Evolutionary conservation across 1,140 invertebrate genomes (phyloP), one percentile per base, ranked within the genome.

Genomic region (Drosophila auraria): DNA sequence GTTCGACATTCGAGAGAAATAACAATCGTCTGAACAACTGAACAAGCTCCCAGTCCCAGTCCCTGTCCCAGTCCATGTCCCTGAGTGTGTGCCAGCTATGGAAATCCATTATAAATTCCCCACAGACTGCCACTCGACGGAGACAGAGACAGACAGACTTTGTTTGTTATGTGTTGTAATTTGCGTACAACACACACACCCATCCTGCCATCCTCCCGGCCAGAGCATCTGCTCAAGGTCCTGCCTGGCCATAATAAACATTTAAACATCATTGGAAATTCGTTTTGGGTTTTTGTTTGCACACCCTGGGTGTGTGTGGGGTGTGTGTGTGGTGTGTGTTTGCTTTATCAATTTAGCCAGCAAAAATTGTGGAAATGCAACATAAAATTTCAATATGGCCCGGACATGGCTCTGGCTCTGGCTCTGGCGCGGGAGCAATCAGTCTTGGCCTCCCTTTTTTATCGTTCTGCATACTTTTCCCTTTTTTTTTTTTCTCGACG

Each of bases 161-260:
- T 71, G 84, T 86, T 86, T 86, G 75, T 86, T 76, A 87, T 86
- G 79, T 82, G 83, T 76, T 82, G 83, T 87, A 87, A 87, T 87
- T 87, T 87, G 83, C 71, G 80, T 87, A 73, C 66, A 33, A 62
- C 78, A 78, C 59, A 82, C 17, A 53, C 9, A 27, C 4, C 33
- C 36, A 38, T 8, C 11, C 8, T 23, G 33, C 11, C 6, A 6
- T 6, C 17, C 17, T 20, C 44, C 2, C 4, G 38, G 38, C 12
- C 15, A 2, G 15, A 12, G 25, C 64, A 54, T 30, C 14, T 61
- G 27, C 40, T 62, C 54, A 72, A 82, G 76, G 69, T 60, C 59
- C 42, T 44, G 42, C 42, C 65, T 75, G 53, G 62, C 81, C 58
- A 72, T 57, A 66, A 82, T 82, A 80, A 83, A 74, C 83, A 87